phyloP scores from a whole-genome alignment of 2,888 invertebrate species.

The Tenthredo mesomela region DNA sequence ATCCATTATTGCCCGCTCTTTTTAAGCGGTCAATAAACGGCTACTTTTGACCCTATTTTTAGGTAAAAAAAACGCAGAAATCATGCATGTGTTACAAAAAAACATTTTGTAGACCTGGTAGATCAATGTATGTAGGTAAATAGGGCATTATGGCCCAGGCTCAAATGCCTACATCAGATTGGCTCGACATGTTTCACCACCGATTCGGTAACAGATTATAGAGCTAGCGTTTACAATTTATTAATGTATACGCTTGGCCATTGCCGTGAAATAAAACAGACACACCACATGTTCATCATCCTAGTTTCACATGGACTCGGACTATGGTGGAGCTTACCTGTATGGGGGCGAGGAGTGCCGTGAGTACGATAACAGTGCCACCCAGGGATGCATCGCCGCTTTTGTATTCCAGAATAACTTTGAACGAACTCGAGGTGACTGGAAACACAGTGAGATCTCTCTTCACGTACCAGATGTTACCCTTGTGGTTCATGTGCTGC shows the following conservation, averaged over 20 bases:
- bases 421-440: conserved; percentile 90
- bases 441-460: conserved; percentile 95
- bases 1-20: too few species aligned
- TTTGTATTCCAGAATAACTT: conserved; percentile 88
- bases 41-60: too few species aligned
- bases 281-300: not conserved
- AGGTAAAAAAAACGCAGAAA: too few species aligned
- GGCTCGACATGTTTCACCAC: not conserved
- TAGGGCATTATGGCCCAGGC: not conserved
- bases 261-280: not conserved
- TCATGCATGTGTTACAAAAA: too few species aligned
- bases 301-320: not conserved
- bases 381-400: conserved; percentile 90
- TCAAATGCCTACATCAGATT: not conserved
- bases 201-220: not conserved
- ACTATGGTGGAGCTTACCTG: conserved; percentile 73
- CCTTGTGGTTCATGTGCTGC: conserved; percentile 83
- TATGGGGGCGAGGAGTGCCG: conserved; percentile 86
- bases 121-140: not conserved
- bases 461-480: conserved; percentile 88
- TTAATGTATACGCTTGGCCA: not conserved
- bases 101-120: not conserved
- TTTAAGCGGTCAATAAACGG: too few species aligned
- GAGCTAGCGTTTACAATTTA: not conserved
- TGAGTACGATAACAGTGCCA: conserved; percentile 89